Base-by-base conservation (phyloP, 2,888 invertebrate genomes). In the Heliconius sara region DNA sequence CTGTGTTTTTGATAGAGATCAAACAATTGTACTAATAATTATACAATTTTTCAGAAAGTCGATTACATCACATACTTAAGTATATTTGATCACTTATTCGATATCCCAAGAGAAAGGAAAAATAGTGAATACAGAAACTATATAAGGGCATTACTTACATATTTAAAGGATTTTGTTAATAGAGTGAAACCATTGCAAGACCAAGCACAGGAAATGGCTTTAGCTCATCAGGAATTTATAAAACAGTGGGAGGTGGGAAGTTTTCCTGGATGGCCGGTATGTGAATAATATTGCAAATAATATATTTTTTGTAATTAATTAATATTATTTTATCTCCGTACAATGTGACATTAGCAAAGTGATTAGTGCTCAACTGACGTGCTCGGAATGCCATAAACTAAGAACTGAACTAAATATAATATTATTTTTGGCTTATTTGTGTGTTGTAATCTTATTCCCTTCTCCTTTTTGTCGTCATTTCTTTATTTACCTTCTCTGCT, bases 61-160 rank as follows among this genome's bases (percentile, higher is more conserved):
- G 99, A 99, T 93, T 99, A 99, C 91, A 98, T 99, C 75, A 97
- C 98, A 0, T 99, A 99, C 91, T 93, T 99, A 82, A 97, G 97
- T 83, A 97, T 97, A 80, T 99, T 99, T 90, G 99, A 99, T 91
- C 98, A 98, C 89, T 96, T 99, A 25, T 99, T 98, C 91, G 99
- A 99, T 87, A 98, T 99, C 87, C 97, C 99, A 0, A 98, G 97
- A 93, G 98, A 98, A 86, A 96, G 98, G 80, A 98, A 98, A 93
- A 98, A 98, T 90, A 97, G 97, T 78, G 98, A 98, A 85, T 98
- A 98, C 89, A 96, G 97, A 77, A 97, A 97, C 85, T 99, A 99
- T 90, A 95, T 99, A 57, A 96, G 98, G 81, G 96, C 96, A 2
- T 93, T 99, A 25, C 95, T 99, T 80, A 97, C 98, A 57, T 99